Conservation (phyloP, 2,797 vertebrate species). For the Holocentrus rufus region DNA sequence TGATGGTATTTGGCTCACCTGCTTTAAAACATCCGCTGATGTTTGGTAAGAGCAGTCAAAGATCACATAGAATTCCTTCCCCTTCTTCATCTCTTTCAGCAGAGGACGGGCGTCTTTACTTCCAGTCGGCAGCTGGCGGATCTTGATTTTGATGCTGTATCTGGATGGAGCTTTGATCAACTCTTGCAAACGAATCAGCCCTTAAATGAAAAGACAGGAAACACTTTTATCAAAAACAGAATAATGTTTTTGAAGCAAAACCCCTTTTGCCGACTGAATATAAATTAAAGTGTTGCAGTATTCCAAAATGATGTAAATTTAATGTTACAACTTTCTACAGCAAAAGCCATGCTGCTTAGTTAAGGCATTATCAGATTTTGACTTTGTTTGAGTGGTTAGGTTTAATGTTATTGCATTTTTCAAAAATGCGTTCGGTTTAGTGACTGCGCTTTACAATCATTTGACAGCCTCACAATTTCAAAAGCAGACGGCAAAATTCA, state of each 20-base stretch:
- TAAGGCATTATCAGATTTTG: not conserved
- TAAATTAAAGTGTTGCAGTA: too few species aligned
- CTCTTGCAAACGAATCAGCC: constrained; percentile 95
- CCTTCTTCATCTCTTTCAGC: constrained; percentile 98
- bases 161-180: constrained; percentile 99
- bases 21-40: constrained; percentile 93
- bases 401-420: not conserved
- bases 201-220: constrained; percentile 46
- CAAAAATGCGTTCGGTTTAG: not conserved
- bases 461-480: too few species aligned
- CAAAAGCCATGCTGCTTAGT: too few species aligned
- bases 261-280: too few species aligned
- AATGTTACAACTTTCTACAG: too few species aligned
- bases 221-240: not conserved
- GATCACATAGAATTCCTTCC: constrained; percentile 96
- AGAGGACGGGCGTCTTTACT: constrained; percentile 95
- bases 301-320: too few species aligned
- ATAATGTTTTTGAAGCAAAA: not conserved
- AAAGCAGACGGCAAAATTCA: too few species aligned
- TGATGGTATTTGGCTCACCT: constrained; percentile 82
- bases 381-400: not conserved
- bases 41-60: constrained; percentile 96
- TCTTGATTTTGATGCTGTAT: constrained; percentile 98
- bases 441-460: too few species aligned
- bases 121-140: constrained; percentile 94